phyloP scores from a whole-genome alignment of 2,797 vertebrate genomes.

The Champsocephalus gunnari region DNA sequence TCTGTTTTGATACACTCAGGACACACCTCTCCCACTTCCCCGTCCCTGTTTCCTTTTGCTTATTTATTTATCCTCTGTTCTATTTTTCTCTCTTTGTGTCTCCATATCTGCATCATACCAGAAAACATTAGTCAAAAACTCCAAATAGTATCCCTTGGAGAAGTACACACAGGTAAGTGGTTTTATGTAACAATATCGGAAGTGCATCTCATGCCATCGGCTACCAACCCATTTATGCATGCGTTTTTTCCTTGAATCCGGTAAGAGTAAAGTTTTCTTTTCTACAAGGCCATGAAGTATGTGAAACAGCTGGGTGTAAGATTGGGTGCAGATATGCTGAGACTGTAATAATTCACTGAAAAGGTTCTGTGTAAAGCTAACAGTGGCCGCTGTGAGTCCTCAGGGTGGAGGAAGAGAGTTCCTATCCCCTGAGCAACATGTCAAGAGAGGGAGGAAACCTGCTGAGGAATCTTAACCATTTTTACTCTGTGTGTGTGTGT shows the following conservation, averaged over 20 bases:
- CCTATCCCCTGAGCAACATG: conserved; percentile 54
- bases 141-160: conserved; percentile 21
- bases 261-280: conserved; percentile 33
- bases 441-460: conserved; percentile 57
- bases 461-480: conserved; percentile 64
- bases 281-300: conserved; percentile 36
- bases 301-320: conserved; percentile 54
- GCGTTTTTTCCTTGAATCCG: conserved; percentile 18
- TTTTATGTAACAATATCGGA: conserved; percentile 36
- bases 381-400: conserved; percentile 49
- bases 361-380: conserved; percentile 40
- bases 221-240: conserved; percentile 38
- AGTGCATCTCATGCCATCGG: conserved; percentile 58
- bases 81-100: conserved; percentile 22
- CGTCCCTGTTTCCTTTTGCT: conserved; percentile 17
- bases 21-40: conserved; percentile 46
- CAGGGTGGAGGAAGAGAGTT: conserved; percentile 43
- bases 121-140: conserved; percentile 24
- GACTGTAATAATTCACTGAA: conserved; percentile 63
- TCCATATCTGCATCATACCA: conserved; percentile 1
- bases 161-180: conserved; percentile 41
- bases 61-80: conserved; percentile 25
- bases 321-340: conserved; percentile 51
- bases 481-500: conserved; percentile 37
- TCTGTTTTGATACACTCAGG: conserved; percentile 61